Evolutionary conservation across 2,888 invertebrate genomes (phyloP).

Genomic region (Pterobdella sp.): DNA sequence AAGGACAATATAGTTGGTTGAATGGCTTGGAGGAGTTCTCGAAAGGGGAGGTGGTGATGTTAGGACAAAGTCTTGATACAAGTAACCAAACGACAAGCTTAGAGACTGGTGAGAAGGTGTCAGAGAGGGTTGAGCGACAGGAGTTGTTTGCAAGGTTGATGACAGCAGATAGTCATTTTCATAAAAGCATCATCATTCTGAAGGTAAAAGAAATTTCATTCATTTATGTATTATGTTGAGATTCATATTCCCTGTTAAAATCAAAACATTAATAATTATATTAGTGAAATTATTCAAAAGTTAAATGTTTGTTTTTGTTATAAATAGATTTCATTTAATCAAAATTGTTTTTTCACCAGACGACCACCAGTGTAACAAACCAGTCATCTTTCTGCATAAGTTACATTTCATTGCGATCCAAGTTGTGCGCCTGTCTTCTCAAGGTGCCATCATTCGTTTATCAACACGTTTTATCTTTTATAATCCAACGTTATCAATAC

Average conservation of each 20-base stretch:
- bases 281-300: no score
- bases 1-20: slow-evolving; percentile 84
- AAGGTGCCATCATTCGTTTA: no score
- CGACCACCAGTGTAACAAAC: not conserved
- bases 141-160: slow-evolving; percentile 34
- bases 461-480: no score
- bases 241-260: no score
- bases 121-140: slow-evolving; percentile 29
- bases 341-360: slow-evolving; percentile 57
- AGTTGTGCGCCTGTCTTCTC: slow-evolving; percentile 9
- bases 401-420: slow-evolving; percentile 67
- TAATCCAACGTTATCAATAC: no score
- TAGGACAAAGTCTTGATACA: not conserved
- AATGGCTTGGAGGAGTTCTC: slow-evolving; percentile 62
- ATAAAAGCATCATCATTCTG: slow-evolving; percentile 32
- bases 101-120: slow-evolving; percentile 34
- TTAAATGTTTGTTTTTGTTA: no score
- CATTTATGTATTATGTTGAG: no score
- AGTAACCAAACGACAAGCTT: no score
- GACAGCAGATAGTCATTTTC: slow-evolving; percentile 40
- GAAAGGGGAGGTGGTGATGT: slow-evolving; percentile 49
- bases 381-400: slow-evolving; percentile 63
- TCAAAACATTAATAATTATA: no score
- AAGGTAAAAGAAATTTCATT: slow-evolving; percentile 35
- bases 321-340: no score